phyloP scores from a whole-genome alignment of 2,797 vertebrate species.

The Acrocephalus scirpaceus region DNA sequence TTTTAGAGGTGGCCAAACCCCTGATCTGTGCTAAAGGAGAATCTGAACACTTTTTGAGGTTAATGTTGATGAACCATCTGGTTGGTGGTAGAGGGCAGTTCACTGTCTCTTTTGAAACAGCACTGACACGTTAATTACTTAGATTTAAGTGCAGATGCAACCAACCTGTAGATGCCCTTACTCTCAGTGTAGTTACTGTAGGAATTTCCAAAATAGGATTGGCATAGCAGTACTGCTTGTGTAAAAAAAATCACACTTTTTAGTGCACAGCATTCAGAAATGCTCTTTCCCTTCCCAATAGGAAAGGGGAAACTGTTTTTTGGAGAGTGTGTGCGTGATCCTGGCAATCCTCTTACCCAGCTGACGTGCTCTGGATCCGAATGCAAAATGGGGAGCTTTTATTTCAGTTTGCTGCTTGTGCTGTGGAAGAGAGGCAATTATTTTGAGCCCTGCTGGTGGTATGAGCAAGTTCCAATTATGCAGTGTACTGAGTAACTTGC shows the following conservation, averaged over 20 bases:
- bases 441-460: conserved; percentile 56
- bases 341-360: neutral
- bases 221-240: neutral
- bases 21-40: neutral
- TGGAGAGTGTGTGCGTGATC: neutral
- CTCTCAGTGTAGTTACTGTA: neutral
- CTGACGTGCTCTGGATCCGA: neutral
- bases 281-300: neutral
- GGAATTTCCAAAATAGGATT: neutral
- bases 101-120: neutral
- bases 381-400: conserved; percentile 40
- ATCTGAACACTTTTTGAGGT: neutral
- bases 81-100: neutral
- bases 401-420: conserved; percentile 27
- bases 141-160: neutral
- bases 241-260: neutral
- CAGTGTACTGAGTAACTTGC: conserved; percentile 54
- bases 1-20: neutral
- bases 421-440: conserved; percentile 52
- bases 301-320: neutral
- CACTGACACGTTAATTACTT: neutral
- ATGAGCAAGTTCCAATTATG: conserved; percentile 55
- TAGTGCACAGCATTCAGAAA: neutral
- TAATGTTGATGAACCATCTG: neutral
- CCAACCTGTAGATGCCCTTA: neutral